Conservation (phyloP, 2,113 vertebrate species). For the Sinocyclocheilus maitianheensis region DNA sequence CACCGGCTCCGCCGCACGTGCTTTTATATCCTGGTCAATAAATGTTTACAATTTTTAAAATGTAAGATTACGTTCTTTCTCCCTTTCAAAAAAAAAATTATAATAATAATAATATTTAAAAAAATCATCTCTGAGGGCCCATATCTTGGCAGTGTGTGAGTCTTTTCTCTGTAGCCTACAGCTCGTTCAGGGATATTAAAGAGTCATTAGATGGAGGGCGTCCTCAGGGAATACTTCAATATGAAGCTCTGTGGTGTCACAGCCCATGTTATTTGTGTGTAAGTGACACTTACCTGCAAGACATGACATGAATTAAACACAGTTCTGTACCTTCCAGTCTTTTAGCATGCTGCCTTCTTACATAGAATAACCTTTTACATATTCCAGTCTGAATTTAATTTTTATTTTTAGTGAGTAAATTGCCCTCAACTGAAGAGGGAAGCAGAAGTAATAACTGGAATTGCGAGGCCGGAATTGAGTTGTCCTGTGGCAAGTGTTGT, state of each 20-base stretch:
- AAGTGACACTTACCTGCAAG: constrained; percentile 64
- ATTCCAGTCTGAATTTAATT: constrained; percentile 33
- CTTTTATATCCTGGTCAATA: no score
- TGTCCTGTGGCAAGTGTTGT: constrained; percentile 1
- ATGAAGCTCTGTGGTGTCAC: constrained; percentile 61
- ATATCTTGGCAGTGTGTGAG: constrained; percentile 47
- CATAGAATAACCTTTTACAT: constrained; percentile 48
- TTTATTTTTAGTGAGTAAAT: constrained; percentile 9
- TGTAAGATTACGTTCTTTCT: not conserved
- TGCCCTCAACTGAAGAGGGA: constrained; percentile 11
- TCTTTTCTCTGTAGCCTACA: constrained; percentile 58
- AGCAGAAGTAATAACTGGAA: constrained; percentile 13
- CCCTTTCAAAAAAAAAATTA: not conserved
- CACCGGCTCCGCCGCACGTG: no score
- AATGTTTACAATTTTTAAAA: not conserved
- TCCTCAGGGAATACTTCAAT: constrained; percentile 61
- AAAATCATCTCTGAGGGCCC: constrained; percentile 29
- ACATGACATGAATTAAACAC: constrained; percentile 62
- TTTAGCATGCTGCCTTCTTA: not conserved
- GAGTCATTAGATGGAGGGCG: constrained; percentile 62
- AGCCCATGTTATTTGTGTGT: constrained; percentile 65
- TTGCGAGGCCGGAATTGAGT: not conserved
- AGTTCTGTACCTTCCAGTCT: constrained; percentile 38
- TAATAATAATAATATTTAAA: not conserved
- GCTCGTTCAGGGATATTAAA: constrained; percentile 63